phyloP scores from a whole-genome alignment of 2,113 vertebrate species.

The Eulemur macaco region DNA sequence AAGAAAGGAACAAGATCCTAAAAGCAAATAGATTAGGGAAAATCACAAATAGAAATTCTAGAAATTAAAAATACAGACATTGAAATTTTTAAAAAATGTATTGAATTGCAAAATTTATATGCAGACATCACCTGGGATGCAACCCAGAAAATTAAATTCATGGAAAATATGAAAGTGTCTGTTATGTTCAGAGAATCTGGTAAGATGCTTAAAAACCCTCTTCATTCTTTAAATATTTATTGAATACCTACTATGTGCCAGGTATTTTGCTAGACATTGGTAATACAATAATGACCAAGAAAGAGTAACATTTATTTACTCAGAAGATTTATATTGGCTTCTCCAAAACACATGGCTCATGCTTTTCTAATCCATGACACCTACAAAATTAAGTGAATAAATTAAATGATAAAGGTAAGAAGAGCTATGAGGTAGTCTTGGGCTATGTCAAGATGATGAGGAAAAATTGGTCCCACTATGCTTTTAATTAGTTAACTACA shows the following conservation, averaged over 20 bases:
- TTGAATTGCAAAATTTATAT: constrained; percentile 2
- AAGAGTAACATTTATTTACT: background rate
- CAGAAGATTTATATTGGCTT: background rate
- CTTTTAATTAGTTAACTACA: background rate
- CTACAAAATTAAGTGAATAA: background rate
- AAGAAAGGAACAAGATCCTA: background rate
- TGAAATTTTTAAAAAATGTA: background rate
- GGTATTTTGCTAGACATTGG: background rate
- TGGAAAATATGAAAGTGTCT: background rate
- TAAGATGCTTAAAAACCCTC: background rate
- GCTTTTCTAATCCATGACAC: background rate
- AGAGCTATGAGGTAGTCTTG: background rate
- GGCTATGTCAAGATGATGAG: background rate
- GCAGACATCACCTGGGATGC: background rate
- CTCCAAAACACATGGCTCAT: background rate
- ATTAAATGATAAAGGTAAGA: background rate
- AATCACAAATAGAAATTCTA: constrained; percentile 3
- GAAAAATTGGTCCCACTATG: background rate
- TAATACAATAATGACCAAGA: background rate
- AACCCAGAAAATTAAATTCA: background rate
- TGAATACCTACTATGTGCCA: background rate
- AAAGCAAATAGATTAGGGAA: background rate
- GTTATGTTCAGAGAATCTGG: background rate
- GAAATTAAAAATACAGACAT: background rate
- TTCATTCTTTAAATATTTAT: background rate